Percentiles rank a stretch among this genome's conserved stretches.
Conservation (phyloP, 2,888 invertebrate species). For the Smittia sp. region DNA sequence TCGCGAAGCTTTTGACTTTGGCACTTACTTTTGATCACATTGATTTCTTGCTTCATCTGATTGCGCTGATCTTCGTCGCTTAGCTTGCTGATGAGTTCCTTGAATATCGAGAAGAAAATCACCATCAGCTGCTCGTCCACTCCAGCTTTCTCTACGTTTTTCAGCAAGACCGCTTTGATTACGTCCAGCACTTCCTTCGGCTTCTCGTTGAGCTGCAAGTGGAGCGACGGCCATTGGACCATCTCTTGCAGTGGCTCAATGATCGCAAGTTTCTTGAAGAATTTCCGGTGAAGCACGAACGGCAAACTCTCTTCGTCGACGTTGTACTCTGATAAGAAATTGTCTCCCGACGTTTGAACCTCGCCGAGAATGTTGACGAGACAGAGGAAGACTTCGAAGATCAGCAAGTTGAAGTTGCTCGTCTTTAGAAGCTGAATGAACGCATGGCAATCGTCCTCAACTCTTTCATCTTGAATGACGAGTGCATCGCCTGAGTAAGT, state of each 20-base stretch:
- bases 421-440: conserved; percentile 45
- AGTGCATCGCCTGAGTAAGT: conserved; percentile 42
- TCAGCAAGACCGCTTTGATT: conserved; percentile 45
- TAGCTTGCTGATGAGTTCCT: conserved; percentile 47
- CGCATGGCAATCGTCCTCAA: conserved; percentile 43
- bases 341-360: conserved; percentile 1
- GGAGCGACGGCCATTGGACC: conserved; percentile 48
- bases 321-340: background rate
- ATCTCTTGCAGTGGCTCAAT: conserved; percentile 49
- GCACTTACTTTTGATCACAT: background rate
- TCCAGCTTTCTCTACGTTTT: conserved; percentile 42
- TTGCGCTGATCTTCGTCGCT: conserved; percentile 14
- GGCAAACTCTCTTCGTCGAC: conserved; percentile 9
- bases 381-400: conserved; percentile 47
- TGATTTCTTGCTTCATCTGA: background rate
- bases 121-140: conserved; percentile 43
- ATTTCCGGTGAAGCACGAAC: conserved; percentile 1
- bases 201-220: conserved; percentile 48
- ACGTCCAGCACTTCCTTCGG: conserved; percentile 47
- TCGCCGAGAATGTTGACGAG: conserved; percentile 23
- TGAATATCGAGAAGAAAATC: conserved; percentile 45
- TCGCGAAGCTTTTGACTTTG: background rate
- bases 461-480: background rate
- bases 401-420: conserved; percentile 47
- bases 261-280: conserved; percentile 45